phyloP scores from a whole-genome alignment of 1,140 invertebrate genomes.

The Myzus persicae region DNA sequence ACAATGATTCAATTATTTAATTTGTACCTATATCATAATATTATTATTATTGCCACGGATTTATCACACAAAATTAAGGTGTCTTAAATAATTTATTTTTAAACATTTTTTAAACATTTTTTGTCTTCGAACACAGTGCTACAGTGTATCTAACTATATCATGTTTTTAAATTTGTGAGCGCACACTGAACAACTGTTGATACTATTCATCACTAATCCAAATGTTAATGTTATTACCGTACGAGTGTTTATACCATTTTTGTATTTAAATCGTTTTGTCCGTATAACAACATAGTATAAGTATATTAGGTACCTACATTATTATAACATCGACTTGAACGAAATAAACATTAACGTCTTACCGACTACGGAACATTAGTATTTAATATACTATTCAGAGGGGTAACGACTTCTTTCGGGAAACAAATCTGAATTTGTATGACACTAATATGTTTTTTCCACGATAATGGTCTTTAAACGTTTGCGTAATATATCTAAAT shows the following conservation, averaged over 20 bases:
- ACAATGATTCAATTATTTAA: neutral
- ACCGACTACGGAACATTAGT: neutral
- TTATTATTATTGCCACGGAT: neutral
- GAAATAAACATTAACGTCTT: neutral
- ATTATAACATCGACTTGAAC: neutral
- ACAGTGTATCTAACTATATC: neutral
- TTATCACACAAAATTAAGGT: neutral
- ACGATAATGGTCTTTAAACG: slow-evolving; percentile 22
- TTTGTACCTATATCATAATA: neutral
- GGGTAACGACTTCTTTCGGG: neutral
- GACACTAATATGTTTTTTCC: neutral
- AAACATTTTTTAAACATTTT: too few relatives aligned
- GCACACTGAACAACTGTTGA: too few relatives aligned
- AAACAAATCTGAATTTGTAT: neutral
- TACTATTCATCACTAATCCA: too few relatives aligned
- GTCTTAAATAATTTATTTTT: neutral
- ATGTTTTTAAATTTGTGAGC: too few relatives aligned
- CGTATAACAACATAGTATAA: neutral
- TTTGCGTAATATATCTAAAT: neutral
- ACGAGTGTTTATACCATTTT: neutral
- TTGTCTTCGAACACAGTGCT: neutral
- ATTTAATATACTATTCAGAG: slow-evolving; percentile 8
- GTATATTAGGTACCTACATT: neutral
- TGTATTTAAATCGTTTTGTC: neutral
- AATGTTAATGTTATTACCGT: neutral